These are phyloP conservation scores for Calliopum simillimum DNA, from an alignment of 2,888 invertebrate genomes.

Conservation along the genomic window DNA sequence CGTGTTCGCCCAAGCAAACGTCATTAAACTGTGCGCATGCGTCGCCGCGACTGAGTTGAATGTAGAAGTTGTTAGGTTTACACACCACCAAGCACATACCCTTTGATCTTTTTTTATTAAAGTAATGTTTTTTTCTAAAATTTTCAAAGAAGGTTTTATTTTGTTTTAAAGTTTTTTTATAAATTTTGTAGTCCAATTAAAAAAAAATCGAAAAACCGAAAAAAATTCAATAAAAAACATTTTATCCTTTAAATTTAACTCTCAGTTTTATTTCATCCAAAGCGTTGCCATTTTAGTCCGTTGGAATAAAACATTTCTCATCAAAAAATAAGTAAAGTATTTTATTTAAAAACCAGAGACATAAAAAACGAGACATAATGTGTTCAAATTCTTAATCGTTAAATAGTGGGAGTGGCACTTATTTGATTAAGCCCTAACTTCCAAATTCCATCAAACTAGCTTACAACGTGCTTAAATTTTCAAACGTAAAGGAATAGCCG, in stretches of 20 bases:
- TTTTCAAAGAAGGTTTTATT: slow-evolving; percentile 36
- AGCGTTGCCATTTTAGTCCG: too few relatives aligned
- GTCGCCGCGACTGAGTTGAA: neutral
- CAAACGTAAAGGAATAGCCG: too few relatives aligned
- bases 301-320: neutral
- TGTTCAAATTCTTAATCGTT: too few relatives aligned
- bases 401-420: too few relatives aligned
- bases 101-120: slow-evolving; percentile 15
- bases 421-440: too few relatives aligned
- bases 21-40: slow-evolving; percentile 43
- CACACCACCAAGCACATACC: neutral
- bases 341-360: too few relatives aligned
- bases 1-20: slow-evolving; percentile 59
- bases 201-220: slow-evolving; percentile 38
- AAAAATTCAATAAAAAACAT: slow-evolving; percentile 45
- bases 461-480: too few relatives aligned
- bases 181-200: slow-evolving; percentile 61
- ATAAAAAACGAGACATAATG: too few relatives aligned
- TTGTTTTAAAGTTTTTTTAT: slow-evolving; percentile 36
- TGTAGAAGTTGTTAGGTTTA: neutral
- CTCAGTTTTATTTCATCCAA: neutral
- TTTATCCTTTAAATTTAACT: slow-evolving; percentile 46
- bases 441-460: too few relatives aligned
- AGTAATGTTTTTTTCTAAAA: slow-evolving; percentile 34
- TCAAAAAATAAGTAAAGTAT: too few relatives aligned